Evolutionary conservation across 92 coral and sea anemone genomes (phyloP).

Genomic region (Zoanthus solanderi): DNA sequence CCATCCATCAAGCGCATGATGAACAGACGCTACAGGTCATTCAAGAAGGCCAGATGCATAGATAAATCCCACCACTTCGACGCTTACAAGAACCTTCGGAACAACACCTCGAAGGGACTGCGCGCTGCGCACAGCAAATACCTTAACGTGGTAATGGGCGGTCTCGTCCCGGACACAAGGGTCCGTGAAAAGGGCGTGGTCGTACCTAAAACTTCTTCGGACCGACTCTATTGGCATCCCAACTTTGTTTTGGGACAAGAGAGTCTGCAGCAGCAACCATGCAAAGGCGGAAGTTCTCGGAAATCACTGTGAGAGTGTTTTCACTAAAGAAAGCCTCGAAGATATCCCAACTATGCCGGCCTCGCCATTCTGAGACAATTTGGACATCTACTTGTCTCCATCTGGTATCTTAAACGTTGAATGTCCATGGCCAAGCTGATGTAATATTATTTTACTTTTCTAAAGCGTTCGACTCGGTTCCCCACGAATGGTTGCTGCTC

Average conservation of each 20-base stretch:
- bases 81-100: neutral
- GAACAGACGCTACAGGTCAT: too few relatives aligned
- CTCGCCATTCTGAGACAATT: neutral
- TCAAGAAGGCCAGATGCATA: neutral
- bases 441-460: conserved; percentile 39
- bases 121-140: neutral
- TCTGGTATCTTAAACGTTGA: conserved; percentile 22
- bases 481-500: too few relatives aligned
- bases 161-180: neutral
- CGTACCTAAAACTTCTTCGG: too few relatives aligned
- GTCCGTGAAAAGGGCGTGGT: too few relatives aligned
- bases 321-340: too few relatives aligned
- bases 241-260: neutral
- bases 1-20: neutral
- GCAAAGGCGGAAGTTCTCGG: too few relatives aligned
- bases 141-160: neutral
- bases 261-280: neutral
- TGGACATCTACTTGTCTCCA: neutral
- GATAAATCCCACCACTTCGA: neutral
- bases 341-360: neutral
- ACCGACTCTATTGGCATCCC: too few relatives aligned
- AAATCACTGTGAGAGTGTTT: too few relatives aligned
- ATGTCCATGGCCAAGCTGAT: conserved; percentile 45
- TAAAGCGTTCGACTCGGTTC: too few relatives aligned
- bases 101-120: neutral